Evolutionary conservation across 2,113 vertebrate species (phyloP).

Genomic region (Lasiurus borealis): DNA sequence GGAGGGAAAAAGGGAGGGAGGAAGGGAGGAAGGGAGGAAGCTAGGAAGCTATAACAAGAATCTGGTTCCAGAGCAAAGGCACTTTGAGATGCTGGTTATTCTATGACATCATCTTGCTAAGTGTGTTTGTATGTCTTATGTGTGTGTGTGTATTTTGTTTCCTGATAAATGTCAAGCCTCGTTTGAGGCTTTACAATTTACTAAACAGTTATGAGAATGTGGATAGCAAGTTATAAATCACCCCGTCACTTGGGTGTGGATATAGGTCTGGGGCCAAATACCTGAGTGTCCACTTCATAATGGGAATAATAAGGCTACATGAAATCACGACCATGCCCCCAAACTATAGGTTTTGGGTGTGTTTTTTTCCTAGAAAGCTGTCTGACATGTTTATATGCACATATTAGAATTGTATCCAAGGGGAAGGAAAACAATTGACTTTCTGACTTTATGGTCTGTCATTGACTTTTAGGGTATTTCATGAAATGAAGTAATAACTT

Average conservation of each 20-base stretch:
- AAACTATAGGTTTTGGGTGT: constrained; percentile 49
- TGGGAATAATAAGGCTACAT: constrained; percentile 74
- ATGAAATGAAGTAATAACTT: constrained; percentile 88
- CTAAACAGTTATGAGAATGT: constrained; percentile 61
- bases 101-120: neutral
- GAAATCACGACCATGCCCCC: constrained; percentile 84
- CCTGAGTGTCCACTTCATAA: constrained; percentile 74
- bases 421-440: constrained; percentile 83
- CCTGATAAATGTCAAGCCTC: constrained; percentile 9
- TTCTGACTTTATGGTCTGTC: constrained; percentile 85
- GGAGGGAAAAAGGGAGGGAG: fast-evolving
- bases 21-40: fast-evolving
- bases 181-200: constrained; percentile 51
- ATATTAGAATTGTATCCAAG: constrained; percentile 81
- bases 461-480: constrained; percentile 87
- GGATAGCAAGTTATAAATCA: constrained; percentile 75
- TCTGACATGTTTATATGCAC: constrained; percentile 84
- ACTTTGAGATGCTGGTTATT: neutral
- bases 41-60: neutral
- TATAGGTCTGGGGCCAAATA: constrained; percentile 68
- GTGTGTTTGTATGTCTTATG: neutral
- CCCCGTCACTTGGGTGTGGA: constrained; percentile 72
- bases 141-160: neutral
- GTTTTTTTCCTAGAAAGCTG: constrained; percentile 62
- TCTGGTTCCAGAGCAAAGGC: neutral